Percentiles rank a stretch among this genome's conserved stretches.
These are phyloP conservation scores for Leucania comma DNA, from an alignment of 2,888 invertebrate species.

Conservation along the genomic window DNA sequence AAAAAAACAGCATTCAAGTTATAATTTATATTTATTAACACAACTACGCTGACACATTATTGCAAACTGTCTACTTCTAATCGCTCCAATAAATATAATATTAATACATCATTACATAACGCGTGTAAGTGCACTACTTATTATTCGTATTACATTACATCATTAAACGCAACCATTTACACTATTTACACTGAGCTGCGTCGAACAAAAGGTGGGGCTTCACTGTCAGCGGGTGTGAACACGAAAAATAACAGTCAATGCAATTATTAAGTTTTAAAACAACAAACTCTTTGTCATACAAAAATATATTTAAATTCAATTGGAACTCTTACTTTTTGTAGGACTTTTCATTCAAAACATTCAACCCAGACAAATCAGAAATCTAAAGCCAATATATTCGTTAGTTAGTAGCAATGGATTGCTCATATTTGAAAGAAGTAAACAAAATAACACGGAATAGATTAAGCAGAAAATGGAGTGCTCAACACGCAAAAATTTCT, in stretches of 20 bases:
- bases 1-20: slow-evolving; percentile 40
- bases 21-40: slow-evolving; percentile 70
- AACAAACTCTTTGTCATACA: no score
- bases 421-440: background rate
- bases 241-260: background rate
- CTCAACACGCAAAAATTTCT: background rate
- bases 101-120: slow-evolving; percentile 60
- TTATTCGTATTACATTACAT: background rate
- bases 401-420: no score
- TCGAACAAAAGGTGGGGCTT: background rate
- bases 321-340: no score
- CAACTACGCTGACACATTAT: slow-evolving; percentile 74
- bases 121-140: slow-evolving; percentile 44
- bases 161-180: slow-evolving; percentile 54
- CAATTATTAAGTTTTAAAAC: no score
- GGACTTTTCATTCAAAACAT: no score
- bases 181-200: slow-evolving; percentile 56
- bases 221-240: background rate
- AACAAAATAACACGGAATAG: background rate
- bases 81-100: slow-evolving; percentile 74
- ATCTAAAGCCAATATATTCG: no score
- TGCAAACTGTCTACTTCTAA: slow-evolving; percentile 78
- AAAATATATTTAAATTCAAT: no score
- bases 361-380: no score
- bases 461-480: slow-evolving; percentile 4